Evolutionary conservation across 2,888 invertebrate species (phyloP).

Genomic region (Epinotia bilunana): DNA sequence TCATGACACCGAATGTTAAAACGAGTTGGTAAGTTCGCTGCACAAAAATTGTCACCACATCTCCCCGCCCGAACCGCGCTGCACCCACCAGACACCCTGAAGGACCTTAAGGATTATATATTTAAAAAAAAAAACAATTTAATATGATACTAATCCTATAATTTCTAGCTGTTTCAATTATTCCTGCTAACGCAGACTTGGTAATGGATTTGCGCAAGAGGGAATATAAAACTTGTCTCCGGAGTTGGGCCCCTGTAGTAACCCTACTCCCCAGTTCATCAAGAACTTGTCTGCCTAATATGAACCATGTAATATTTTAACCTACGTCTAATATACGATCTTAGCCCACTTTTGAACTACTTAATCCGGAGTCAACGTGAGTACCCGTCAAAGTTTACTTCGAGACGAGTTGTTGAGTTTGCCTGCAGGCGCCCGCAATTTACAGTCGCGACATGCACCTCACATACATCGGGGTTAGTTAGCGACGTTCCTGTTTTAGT

Average conservation of each 20-base stretch:
- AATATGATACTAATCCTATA: too few relatives aligned
- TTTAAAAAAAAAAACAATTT: too few relatives aligned
- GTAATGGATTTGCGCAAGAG: background rate
- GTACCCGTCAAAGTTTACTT: conserved; percentile 37
- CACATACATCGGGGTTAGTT: background rate
- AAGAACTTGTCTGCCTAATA: background rate
- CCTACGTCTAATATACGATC: conserved; percentile 24
- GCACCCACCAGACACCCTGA: conserved; percentile 87
- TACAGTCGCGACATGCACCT: conserved; percentile 16
- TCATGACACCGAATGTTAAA: conserved; percentile 86
- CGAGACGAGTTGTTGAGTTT: conserved; percentile 25
- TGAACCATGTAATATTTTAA: conserved; percentile 15
- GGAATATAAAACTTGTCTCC: background rate
- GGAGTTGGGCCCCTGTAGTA: background rate
- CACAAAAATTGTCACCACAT: conserved; percentile 86
- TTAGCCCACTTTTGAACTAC: conserved; percentile 29
- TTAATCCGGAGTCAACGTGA: conserved; percentile 31
- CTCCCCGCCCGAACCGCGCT: conserved; percentile 86
- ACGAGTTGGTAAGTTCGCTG: conserved; percentile 86
- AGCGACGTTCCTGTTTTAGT: background rate
- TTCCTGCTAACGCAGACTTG: too few relatives aligned
- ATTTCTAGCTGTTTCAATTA: too few relatives aligned
- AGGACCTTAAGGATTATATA: conserved; percentile 60
- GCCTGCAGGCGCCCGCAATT: conserved; percentile 10
- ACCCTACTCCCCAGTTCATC: background rate